Evolutionary conservation across 2,113 vertebrate species (phyloP).

Genomic region (Tetrao urogallus): DNA sequence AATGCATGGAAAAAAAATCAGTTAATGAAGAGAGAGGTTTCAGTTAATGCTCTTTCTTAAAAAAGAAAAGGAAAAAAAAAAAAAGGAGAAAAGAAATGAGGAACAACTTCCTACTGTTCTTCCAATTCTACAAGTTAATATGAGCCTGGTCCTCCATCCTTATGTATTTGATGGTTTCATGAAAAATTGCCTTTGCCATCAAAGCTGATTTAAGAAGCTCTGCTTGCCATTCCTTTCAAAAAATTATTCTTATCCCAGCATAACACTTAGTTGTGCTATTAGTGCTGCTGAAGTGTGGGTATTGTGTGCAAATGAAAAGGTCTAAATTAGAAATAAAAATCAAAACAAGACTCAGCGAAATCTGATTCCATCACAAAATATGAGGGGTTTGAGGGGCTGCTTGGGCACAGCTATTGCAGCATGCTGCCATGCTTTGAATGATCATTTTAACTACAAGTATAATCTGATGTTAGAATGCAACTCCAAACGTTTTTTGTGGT

Average conservation of each 20-base stretch:
- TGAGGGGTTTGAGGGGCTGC: neutral
- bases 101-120: neutral
- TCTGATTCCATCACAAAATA: neutral
- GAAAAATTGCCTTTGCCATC: neutral
- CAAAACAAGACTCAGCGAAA: neutral
- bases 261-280: constrained; percentile 5
- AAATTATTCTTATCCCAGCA: neutral
- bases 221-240: neutral
- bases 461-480: neutral
- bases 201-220: neutral
- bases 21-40: neutral
- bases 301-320: neutral
- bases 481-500: neutral
- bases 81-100: neutral
- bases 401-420: neutral
- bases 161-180: neutral
- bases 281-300: neutral
- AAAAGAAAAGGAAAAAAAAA: neutral
- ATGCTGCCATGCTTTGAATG: neutral
- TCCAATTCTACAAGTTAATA: neutral
- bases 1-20: neutral
- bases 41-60: neutral
- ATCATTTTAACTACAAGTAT: neutral
- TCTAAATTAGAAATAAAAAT: neutral
- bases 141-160: neutral